A percentile compares a stretch with the other conserved stretches of the same genome.
Evolutionary conservation across 2,113 vertebrate species (phyloP).

Genomic region (Okapia johnstoni): DNA sequence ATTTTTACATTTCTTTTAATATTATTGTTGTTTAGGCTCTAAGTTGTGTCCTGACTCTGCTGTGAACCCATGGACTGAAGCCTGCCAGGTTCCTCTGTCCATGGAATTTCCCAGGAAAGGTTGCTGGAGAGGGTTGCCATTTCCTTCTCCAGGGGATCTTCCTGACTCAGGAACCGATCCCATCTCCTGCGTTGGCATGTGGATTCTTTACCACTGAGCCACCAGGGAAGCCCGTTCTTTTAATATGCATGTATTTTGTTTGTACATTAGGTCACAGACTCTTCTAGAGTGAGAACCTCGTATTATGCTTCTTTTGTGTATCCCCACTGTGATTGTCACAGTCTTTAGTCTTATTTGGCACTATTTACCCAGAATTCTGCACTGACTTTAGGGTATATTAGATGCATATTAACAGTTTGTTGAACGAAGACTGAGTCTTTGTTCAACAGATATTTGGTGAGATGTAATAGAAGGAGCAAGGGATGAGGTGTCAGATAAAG

Average conservation of each 20-base stretch:
- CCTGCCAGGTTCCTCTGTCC: background rate
- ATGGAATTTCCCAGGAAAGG: background rate
- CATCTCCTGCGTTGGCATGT: background rate
- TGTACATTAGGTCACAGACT: background rate
- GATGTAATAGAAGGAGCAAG: background rate
- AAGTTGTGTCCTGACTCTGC: background rate
- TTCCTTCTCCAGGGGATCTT: background rate
- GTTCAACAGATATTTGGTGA: background rate
- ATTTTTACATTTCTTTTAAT: background rate
- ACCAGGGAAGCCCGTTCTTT: background rate
- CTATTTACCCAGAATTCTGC: background rate
- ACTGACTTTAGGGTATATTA: background rate
- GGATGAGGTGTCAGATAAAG: background rate
- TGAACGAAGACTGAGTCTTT: background rate
- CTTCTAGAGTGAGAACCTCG: background rate
- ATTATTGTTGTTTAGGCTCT: background rate
- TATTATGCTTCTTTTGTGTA: background rate
- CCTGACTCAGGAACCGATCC: background rate
- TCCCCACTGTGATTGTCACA: background rate
- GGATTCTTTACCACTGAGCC: background rate
- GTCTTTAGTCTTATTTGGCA: background rate
- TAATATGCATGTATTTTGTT: background rate
- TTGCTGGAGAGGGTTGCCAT: background rate
- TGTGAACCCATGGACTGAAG: background rate
- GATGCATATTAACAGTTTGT: background rate